Evolutionary conservation across 2,113 vertebrate genomes (phyloP).

Genomic region (Perognathus longimembris): DNA sequence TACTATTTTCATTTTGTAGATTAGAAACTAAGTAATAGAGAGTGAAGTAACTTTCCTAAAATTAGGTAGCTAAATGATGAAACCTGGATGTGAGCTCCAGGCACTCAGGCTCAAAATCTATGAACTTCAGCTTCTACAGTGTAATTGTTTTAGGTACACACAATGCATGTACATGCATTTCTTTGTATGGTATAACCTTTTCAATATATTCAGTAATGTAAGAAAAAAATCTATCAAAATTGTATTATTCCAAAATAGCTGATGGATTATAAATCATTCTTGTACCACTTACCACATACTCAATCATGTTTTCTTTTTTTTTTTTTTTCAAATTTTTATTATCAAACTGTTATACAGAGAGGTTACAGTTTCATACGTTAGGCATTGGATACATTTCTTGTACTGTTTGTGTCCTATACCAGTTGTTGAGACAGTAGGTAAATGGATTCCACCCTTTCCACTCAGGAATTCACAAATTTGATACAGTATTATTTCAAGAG

Average conservation of each 20-base stretch:
- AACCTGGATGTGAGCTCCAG: background rate
- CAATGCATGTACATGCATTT: background rate
- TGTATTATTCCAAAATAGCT: background rate
- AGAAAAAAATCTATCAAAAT: conserved; percentile 19
- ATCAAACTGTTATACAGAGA: no score
- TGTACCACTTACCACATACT: background rate
- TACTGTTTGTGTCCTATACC: background rate
- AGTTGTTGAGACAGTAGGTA: background rate
- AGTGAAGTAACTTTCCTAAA: background rate
- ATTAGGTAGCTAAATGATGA: background rate
- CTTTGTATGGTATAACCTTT: background rate
- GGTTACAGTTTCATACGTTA: no score
- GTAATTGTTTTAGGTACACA: background rate
- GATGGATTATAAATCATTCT: background rate
- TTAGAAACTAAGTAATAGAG: background rate
- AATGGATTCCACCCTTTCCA: background rate
- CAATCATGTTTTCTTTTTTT: background rate
- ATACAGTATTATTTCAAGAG: background rate
- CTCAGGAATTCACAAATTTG: background rate
- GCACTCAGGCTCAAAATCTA: background rate
- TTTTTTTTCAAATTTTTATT: no score
- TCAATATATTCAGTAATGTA: background rate
- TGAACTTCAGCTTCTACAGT: background rate
- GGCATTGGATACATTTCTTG: no score
- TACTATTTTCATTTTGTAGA: background rate